Percentiles rank a stretch among this genome's conserved stretches.
phyloP scores from a whole-genome alignment of 2,113 vertebrate genomes.

The Melanotaenia duboulayi region DNA sequence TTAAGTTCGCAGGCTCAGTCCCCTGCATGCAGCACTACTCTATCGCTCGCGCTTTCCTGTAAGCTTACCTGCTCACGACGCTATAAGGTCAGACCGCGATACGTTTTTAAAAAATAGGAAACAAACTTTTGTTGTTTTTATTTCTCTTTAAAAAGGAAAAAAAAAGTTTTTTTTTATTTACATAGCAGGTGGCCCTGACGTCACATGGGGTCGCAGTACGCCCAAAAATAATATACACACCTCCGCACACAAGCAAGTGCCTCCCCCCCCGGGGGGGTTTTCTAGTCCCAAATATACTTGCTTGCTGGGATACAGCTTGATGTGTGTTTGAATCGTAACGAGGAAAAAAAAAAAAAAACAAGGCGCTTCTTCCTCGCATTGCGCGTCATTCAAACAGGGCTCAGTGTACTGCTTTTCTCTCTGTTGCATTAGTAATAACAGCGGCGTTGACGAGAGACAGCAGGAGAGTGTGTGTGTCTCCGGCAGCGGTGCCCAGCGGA shows the following conservation, averaged over 20 bases:
- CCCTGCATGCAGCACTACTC: too few relatives aligned
- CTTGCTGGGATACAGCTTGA: constrained; percentile 78
- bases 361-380: constrained; percentile 82
- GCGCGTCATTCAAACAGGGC: constrained; percentile 84
- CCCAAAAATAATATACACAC: constrained; percentile 78
- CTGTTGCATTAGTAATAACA: constrained; percentile 87
- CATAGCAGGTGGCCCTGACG: constrained; percentile 92
- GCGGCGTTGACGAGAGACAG: constrained; percentile 83
- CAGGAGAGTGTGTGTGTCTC: constrained; percentile 79
- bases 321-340: constrained; percentile 82
- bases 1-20: too few relatives aligned
- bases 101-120: constrained; percentile 20
- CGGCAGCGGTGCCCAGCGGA: constrained; percentile 79
- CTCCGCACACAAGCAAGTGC: constrained; percentile 77
- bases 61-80: too few relatives aligned
- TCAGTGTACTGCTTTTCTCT: constrained; percentile 77
- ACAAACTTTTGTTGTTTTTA: constrained; percentile 77
- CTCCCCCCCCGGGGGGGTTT: constrained; percentile 72
- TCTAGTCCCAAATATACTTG: constrained; percentile 83
- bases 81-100: neutral
- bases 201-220: constrained; percentile 85
- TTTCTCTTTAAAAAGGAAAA: too few relatives aligned
- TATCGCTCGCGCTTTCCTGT: too few relatives aligned
- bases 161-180: constrained; percentile 82
- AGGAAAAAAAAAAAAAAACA: constrained; percentile 71